Conservation (phyloP, 2,797 vertebrate species). For the Gymnoscopelus braueri region DNA sequence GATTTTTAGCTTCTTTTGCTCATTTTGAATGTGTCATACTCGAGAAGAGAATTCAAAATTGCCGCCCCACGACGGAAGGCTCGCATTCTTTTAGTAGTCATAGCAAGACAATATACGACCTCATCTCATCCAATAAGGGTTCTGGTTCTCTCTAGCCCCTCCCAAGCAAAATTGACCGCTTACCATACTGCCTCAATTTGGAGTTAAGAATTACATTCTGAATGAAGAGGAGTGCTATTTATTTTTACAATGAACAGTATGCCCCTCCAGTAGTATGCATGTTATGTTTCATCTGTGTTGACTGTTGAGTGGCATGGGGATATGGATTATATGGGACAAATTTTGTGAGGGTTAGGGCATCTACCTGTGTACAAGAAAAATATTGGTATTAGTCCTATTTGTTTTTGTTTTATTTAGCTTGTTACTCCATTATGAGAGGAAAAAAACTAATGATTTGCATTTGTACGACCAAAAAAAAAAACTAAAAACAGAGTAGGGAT, state of each 20-base stretch:
- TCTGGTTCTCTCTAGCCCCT: slow-evolving; percentile 57
- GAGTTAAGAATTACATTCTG: slow-evolving; percentile 20
- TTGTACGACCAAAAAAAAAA: not conserved
- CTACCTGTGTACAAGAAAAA: slow-evolving; percentile 35
- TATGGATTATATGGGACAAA: slow-evolving; percentile 57
- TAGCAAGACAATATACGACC: slow-evolving; percentile 22
- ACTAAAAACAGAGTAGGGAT: not conserved
- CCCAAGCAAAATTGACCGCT: slow-evolving; percentile 9
- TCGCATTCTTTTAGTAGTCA: slow-evolving; percentile 38
- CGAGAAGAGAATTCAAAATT: slow-evolving; percentile 37
- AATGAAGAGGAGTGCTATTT: slow-evolving; percentile 42
- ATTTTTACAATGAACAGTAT: slow-evolving; percentile 26
- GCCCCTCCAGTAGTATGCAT: slow-evolving; percentile 63
- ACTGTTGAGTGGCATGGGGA: slow-evolving; percentile 66
- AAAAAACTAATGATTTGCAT: slow-evolving; percentile 17
- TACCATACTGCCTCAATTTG: slow-evolving; percentile 35
- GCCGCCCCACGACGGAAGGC: slow-evolving; percentile 35
- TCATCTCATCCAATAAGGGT: slow-evolving; percentile 56
- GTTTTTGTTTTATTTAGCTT: slow-evolving; percentile 22
- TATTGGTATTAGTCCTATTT: slow-evolving; percentile 40
- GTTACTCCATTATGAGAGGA: slow-evolving; percentile 28
- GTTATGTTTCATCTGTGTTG: slow-evolving; percentile 65
- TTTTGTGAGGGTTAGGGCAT: slow-evolving; percentile 21
- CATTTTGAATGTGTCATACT: slow-evolving; percentile 57
- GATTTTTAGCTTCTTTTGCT: slow-evolving; percentile 28